Evolutionary conservation across 2,888 invertebrate species (phyloP).

Genomic region (Sesamia inferens): DNA sequence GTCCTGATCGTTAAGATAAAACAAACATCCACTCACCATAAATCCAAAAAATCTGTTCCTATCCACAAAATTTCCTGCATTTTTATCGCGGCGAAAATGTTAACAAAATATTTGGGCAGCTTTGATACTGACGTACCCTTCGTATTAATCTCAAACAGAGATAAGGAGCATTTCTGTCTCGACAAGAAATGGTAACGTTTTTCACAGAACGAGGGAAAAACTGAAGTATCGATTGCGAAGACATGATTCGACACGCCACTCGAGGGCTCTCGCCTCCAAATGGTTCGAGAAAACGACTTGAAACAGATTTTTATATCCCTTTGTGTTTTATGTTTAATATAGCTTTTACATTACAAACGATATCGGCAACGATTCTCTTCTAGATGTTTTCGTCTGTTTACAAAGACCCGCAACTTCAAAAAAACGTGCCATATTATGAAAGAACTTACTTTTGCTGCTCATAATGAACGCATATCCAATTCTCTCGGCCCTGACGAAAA

Average conservation of each 20-base stretch:
- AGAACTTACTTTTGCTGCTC: not conserved
- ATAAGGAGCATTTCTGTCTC: constrained; percentile 69
- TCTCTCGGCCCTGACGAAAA: constrained; percentile 9
- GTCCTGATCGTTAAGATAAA: constrained; percentile 11
- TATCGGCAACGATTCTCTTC: constrained; percentile 30
- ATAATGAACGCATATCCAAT: constrained; percentile 28
- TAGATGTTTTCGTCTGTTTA: constrained; percentile 6
- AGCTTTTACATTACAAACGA: constrained; percentile 49
- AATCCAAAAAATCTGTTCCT: constrained; percentile 30
- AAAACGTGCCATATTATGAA: constrained; percentile 11
- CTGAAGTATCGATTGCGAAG: constrained; percentile 75
- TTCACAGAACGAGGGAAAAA: constrained; percentile 68
- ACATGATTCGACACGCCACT: constrained; percentile 72
- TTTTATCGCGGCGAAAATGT: constrained; percentile 60
- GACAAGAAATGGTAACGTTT: constrained; percentile 68
- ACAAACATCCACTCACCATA: constrained; percentile 32
- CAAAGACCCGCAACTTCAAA: not conserved
- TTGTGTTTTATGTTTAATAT: constrained; percentile 65
- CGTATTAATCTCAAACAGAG: constrained; percentile 70
- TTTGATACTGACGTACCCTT: constrained; percentile 59
- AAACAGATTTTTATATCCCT: constrained; percentile 64
- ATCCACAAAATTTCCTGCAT: constrained; percentile 33
- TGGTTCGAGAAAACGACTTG: constrained; percentile 61
- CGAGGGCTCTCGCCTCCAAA: constrained; percentile 59
- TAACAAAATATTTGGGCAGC: constrained; percentile 65